phyloP scores from a whole-genome alignment of 2,113 vertebrate genomes.

The Kryptolebias marmoratus region DNA sequence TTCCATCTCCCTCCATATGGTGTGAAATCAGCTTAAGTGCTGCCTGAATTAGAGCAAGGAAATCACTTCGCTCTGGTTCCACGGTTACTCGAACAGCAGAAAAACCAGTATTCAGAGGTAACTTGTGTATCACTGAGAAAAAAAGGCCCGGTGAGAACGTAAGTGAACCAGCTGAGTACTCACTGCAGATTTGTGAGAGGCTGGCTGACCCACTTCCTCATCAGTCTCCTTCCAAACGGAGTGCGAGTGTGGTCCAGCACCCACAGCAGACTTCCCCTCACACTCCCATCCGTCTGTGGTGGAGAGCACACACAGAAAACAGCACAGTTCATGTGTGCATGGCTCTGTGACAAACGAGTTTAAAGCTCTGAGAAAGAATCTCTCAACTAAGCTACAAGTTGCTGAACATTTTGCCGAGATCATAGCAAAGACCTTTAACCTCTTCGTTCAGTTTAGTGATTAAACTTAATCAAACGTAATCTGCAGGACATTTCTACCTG shows the following conservation, averaged over 20 bases:
- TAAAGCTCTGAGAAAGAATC: not conserved
- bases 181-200: constrained; percentile 89
- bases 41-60: not conserved
- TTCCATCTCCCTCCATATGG: not conserved
- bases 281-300: constrained; percentile 87
- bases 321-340: not conserved
- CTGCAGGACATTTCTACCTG: not conserved
- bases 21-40: not conserved
- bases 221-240: constrained; percentile 87
- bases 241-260: constrained; percentile 93
- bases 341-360: not conserved
- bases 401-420: constrained; percentile 1
- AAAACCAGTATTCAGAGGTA: not conserved
- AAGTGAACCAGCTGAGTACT: constrained; percentile 59
- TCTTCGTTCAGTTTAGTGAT: not conserved
- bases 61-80: not conserved
- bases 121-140: not conserved
- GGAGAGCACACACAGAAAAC: constrained; percentile 25
- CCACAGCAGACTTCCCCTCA: constrained; percentile 93
- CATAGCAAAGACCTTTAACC: not conserved
- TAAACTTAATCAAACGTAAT: not conserved
- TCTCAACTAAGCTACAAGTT: constrained; percentile 21
- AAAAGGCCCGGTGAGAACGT: not conserved
- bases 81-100: not conserved
- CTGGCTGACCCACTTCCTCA: constrained; percentile 94